Percentiles rank a stretch among this genome's conserved stretches.
phyloP scores from a whole-genome alignment of 2,888 invertebrate species.

The Linnaemya vulpina region DNA sequence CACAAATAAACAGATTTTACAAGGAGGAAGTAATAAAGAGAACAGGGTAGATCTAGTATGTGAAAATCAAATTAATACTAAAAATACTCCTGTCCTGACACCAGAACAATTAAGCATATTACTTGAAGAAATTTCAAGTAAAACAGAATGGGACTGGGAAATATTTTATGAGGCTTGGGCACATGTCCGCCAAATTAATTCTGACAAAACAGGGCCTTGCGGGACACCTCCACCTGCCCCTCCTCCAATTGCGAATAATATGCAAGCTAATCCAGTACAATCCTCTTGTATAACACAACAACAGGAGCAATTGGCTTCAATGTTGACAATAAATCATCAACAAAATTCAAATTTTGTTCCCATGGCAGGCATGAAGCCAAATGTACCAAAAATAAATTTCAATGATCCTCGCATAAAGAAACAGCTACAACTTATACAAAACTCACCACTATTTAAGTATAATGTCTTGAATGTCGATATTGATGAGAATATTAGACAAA shows the following conservation, averaged over 20 bases:
- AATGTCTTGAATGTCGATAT: constrained; percentile 2
- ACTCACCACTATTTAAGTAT: constrained; percentile 37
- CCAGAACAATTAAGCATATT: constrained; percentile 32
- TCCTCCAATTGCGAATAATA: neutral
- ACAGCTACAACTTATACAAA: constrained; percentile 62
- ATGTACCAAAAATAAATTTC: constrained; percentile 57
- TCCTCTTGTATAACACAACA: neutral
- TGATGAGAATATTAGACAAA: constrained; percentile 34
- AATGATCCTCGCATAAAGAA: constrained; percentile 71
- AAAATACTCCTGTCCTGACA: neutral
- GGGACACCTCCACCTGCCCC: constrained; percentile 29
- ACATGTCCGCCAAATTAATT: neutral
- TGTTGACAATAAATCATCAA: neutral
- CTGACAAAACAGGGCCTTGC: neutral
- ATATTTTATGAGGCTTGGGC: constrained; percentile 17
- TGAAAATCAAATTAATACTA: neutral
- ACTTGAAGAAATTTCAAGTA: constrained; percentile 26
- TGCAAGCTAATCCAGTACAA: neutral
- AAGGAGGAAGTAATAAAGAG: constrained; percentile 9
- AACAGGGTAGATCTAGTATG: neutral
- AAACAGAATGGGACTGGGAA: constrained; percentile 26
- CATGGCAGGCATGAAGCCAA: neutral
- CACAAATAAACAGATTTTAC: neutral
- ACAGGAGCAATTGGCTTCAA: neutral
- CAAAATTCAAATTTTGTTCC: constrained; percentile 6